phyloP scores from a whole-genome alignment of 2,113 vertebrate species.

The Mobula hypostoma region DNA sequence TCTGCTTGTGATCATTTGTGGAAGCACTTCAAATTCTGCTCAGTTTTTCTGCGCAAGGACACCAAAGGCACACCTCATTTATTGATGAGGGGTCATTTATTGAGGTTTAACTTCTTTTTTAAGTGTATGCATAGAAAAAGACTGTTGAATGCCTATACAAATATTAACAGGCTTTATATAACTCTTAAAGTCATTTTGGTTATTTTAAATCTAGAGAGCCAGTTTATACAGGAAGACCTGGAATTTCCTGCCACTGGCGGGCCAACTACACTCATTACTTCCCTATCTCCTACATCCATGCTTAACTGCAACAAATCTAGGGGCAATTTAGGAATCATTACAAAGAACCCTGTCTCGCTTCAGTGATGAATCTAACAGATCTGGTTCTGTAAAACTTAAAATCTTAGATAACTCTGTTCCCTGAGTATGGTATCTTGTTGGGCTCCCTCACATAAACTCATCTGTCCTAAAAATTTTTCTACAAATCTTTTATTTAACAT shows the following conservation, averaged over 20 bases:
- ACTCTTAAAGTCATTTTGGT: too few relatives aligned
- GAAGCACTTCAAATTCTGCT: neutral
- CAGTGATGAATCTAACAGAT: neutral
- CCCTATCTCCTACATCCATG: too few relatives aligned
- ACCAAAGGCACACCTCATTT: neutral
- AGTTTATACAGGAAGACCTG: too few relatives aligned
- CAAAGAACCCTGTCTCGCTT: neutral
- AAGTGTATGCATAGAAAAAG: neutral
- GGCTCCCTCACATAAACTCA: neutral
- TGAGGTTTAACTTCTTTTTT: neutral
- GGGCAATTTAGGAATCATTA: neutral
- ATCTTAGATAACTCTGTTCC: neutral
- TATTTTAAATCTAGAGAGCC: too few relatives aligned
- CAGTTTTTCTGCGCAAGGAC: neutral
- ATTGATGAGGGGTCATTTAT: neutral
- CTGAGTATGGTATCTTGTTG: neutral
- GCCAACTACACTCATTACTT: too few relatives aligned
- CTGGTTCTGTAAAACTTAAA: neutral
- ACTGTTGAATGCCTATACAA: neutral
- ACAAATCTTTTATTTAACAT: neutral
- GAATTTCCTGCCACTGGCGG: too few relatives aligned
- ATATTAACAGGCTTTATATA: too few relatives aligned
- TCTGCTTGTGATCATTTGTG: neutral
- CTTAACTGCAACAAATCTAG: too few relatives aligned
- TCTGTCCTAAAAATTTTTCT: neutral